These are phyloP conservation scores for Cacoxenus indagator DNA, from an alignment of 2,888 invertebrate species.

Conservation along the genomic window DNA sequence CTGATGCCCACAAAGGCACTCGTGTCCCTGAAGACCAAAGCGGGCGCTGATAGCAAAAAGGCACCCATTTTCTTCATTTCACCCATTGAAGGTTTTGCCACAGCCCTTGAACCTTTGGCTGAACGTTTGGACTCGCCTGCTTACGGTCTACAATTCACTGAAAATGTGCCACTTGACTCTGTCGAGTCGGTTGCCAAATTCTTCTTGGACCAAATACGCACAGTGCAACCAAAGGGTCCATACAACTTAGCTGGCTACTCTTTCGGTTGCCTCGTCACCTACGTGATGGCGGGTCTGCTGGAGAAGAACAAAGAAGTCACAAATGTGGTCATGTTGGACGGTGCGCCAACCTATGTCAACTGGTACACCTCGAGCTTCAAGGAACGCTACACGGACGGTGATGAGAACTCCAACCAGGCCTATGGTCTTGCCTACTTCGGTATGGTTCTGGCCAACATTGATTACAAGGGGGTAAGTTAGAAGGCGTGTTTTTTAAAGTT, in stretches of 20 bases:
- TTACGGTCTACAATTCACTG: slow-evolving; percentile 91
- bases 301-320: slow-evolving; percentile 73
- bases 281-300: slow-evolving; percentile 92
- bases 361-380: slow-evolving; percentile 79
- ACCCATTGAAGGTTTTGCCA: slow-evolving; percentile 90
- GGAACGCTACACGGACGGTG: slow-evolving; percentile 68
- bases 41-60: slow-evolving; percentile 62
- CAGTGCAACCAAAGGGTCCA: slow-evolving; percentile 84
- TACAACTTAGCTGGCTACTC: slow-evolving; percentile 95
- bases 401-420: slow-evolving; percentile 76
- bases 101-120: slow-evolving; percentile 80
- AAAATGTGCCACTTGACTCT: slow-evolving; percentile 80
- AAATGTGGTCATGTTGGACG: slow-evolving; percentile 84
- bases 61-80: slow-evolving; percentile 80
- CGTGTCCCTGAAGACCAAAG: slow-evolving; percentile 76
- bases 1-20: slow-evolving; percentile 83
- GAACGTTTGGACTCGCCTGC: slow-evolving; percentile 81
- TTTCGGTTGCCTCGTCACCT: slow-evolving; percentile 93
- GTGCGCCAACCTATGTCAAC: slow-evolving; percentile 86
- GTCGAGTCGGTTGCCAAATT: slow-evolving; percentile 80
- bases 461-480: slow-evolving; percentile 77
- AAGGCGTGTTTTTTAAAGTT: no score
- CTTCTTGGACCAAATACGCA: slow-evolving; percentile 81
- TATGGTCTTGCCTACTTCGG: slow-evolving; percentile 87
- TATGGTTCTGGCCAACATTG: slow-evolving; percentile 82